A percentile compares a stretch with the other conserved stretches of the same genome.
Evolutionary conservation across 2,888 invertebrate genomes (phyloP).

Genomic region (Leucania comma): DNA sequence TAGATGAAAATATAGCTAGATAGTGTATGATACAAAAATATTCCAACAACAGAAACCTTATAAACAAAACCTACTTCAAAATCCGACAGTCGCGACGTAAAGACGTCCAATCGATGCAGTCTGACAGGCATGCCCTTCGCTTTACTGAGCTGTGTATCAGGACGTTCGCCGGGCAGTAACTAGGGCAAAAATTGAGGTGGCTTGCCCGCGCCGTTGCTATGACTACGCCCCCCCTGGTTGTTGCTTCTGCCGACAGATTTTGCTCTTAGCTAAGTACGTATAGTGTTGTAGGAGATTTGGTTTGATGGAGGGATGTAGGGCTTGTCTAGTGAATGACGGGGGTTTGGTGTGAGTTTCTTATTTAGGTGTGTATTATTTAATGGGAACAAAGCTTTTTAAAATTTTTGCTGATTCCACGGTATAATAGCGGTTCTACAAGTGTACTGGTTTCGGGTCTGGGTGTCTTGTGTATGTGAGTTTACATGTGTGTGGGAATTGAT

Average conservation of each 20-base stretch:
- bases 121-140: slow-evolving; percentile 62
- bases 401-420: no score
- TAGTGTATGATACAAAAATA: neutral
- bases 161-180: slow-evolving; percentile 75
- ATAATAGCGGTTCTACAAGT: no score
- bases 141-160: slow-evolving; percentile 71
- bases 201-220: slow-evolving; percentile 72
- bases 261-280: slow-evolving; percentile 35
- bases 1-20: neutral
- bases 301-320: slow-evolving; percentile 9
- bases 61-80: slow-evolving; percentile 4
- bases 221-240: slow-evolving; percentile 71
- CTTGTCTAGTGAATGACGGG: slow-evolving; percentile 3
- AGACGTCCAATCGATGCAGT: slow-evolving; percentile 56
- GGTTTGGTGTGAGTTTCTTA: neutral
- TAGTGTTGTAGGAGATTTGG: slow-evolving; percentile 22
- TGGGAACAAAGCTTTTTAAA: no score
- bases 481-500: no score
- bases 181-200: slow-evolving; percentile 84
- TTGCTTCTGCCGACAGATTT: slow-evolving; percentile 62
- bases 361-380: neutral
- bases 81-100: slow-evolving; percentile 11
- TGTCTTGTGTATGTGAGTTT: no score
- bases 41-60: neutral
- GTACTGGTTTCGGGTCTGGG: no score